Conservation (phyloP, 2,113 vertebrate genomes). For the Petromus typicus region DNA sequence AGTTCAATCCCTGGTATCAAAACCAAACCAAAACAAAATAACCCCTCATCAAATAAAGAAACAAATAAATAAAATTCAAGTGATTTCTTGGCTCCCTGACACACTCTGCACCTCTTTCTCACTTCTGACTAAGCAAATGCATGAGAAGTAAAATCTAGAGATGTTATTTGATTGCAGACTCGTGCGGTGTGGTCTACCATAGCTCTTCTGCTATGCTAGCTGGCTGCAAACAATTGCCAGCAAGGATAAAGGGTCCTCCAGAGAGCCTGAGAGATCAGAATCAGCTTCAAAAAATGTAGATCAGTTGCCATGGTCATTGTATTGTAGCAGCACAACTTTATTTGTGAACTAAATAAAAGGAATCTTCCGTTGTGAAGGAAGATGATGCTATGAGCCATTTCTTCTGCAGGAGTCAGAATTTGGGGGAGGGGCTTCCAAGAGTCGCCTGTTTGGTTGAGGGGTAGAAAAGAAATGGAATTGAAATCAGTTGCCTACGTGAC, state of each 20-base stretch:
- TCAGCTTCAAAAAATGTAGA: neutral
- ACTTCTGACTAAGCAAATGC: neutral
- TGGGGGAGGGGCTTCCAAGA: neutral
- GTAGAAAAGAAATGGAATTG: slow-evolving; percentile 21
- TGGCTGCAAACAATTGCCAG: neutral
- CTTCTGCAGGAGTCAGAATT: neutral
- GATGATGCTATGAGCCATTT: slow-evolving; percentile 2
- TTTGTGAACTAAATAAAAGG: slow-evolving; percentile 58
- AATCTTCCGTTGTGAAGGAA: slow-evolving; percentile 52
- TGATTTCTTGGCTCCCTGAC: neutral
- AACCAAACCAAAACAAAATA: no score
- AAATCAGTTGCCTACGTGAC: neutral
- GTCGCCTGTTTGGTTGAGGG: slow-evolving; percentile 37
- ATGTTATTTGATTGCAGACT: neutral
- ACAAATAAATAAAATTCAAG: no score
- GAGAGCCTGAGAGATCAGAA: neutral
- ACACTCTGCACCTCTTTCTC: neutral
- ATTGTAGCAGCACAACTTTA: slow-evolving; percentile 19
- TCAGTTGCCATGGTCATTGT: neutral
- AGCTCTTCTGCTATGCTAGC: neutral
- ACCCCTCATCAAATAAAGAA: no score
- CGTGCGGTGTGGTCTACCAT: fast-evolving
- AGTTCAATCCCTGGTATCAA: no score
- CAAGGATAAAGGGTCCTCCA: neutral
- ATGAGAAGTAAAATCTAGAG: neutral